Conservation (phyloP, 2,888 invertebrate genomes). For the Drosophila kanekoi region DNA sequence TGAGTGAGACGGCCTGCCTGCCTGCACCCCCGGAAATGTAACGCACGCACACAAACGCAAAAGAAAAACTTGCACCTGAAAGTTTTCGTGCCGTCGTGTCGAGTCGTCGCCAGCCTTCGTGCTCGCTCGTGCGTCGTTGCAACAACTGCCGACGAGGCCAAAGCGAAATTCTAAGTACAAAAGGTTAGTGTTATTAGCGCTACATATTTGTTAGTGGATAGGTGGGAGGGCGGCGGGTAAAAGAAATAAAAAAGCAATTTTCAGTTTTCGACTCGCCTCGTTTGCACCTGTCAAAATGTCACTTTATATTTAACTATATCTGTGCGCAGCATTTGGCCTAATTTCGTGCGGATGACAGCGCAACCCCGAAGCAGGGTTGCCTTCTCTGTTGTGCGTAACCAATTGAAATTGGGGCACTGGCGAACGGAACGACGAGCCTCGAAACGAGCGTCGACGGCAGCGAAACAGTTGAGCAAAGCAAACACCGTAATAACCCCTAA, state of each 20-base stretch:
- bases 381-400: conserved; percentile 71
- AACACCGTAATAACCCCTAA: conserved; percentile 78
- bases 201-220: conserved; percentile 3
- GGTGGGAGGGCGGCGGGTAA: not conserved
- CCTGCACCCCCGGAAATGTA: conserved; percentile 82
- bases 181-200: conserved; percentile 62
- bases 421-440: conserved; percentile 34
- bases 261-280: conserved; percentile 24
- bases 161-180: conserved; percentile 51
- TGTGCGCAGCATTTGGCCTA: conserved; percentile 66
- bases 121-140: conserved; percentile 51
- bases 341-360: conserved; percentile 53
- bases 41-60: conserved; percentile 48
- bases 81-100: conserved; percentile 49
- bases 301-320: conserved; percentile 33
- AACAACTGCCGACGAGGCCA: conserved; percentile 49
- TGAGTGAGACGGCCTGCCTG: conserved; percentile 58
- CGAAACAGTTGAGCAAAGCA: conserved; percentile 79
- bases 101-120: conserved; percentile 55
- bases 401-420: conserved; percentile 78
- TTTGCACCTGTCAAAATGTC: conserved; percentile 70
- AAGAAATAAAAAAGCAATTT: conserved; percentile 8
- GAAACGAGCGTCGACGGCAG: conserved; percentile 34
- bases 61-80: conserved; percentile 79
- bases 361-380: conserved; percentile 68